Evolutionary conservation across 2,888 invertebrate genomes (phyloP).

Genomic region (Oithona nana): DNA sequence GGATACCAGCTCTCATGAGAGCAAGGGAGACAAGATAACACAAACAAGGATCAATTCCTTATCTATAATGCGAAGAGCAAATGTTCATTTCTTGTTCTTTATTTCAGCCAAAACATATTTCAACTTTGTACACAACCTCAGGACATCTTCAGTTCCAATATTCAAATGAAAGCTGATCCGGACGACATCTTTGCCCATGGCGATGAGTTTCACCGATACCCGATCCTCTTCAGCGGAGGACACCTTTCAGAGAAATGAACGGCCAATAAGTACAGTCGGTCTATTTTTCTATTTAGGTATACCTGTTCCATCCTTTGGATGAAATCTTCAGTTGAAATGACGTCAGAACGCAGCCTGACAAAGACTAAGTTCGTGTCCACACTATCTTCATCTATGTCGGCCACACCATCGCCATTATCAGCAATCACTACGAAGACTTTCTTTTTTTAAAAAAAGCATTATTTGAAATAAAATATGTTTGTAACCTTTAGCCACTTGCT

Average conservation of each 20-base stretch:
- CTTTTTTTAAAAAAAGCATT: not conserved
- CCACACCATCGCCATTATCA: not conserved
- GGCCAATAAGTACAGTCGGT: too few species aligned
- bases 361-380: not conserved
- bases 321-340: not conserved
- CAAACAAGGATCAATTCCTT: too few species aligned
- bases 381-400: not conserved
- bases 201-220: too few species aligned
- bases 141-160: not conserved
- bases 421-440: not conserved
- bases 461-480: not conserved
- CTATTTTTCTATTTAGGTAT: too few species aligned
- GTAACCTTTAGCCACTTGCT: slow-evolving; percentile 45
- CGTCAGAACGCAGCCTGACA: not conserved
- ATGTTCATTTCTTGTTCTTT: too few species aligned
- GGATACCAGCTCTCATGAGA: too few species aligned
- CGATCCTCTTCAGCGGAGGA: too few species aligned
- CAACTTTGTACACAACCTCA: not conserved
- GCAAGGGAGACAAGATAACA: too few species aligned
- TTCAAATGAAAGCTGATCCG: not conserved
- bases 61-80: too few species aligned
- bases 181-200: not conserved
- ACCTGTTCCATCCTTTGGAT: not conserved
- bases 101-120: too few species aligned
- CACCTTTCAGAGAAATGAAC: too few species aligned